These are phyloP conservation scores for Morinoia aosen DNA, from an alignment of 2,888 invertebrate genomes.

Conservation along the genomic window DNA sequence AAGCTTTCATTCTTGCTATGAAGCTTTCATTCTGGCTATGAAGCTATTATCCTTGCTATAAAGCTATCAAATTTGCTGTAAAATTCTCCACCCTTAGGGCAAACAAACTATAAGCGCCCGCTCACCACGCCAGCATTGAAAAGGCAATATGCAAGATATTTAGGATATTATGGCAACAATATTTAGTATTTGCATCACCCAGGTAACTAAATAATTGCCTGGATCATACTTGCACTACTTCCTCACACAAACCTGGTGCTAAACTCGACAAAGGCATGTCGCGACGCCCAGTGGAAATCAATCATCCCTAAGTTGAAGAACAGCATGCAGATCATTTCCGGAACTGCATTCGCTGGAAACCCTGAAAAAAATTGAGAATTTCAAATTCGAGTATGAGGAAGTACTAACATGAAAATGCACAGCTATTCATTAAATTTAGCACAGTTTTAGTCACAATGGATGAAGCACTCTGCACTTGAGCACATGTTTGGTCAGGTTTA, in stretches of 20 bases:
- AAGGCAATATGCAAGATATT: too few species aligned
- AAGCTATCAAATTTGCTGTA: too few species aligned
- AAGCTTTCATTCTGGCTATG: too few species aligned
- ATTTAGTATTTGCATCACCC: too few species aligned
- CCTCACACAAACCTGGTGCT: background rate
- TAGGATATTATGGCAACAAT: too few species aligned
- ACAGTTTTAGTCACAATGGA: background rate
- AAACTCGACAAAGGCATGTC: conserved; percentile 29
- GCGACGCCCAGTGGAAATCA: background rate
- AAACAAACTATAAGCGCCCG: too few species aligned
- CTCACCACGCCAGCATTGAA: too few species aligned
- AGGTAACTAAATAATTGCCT: too few species aligned
- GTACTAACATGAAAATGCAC: background rate
- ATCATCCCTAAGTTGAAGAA: conserved; percentile 52
- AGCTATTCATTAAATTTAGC: background rate
- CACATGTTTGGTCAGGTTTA: background rate
- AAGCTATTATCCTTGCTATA: too few species aligned
- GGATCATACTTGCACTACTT: too few species aligned
- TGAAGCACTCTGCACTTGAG: background rate
- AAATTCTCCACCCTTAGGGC: too few species aligned
- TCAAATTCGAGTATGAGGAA: background rate
- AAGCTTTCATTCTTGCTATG: too few species aligned
- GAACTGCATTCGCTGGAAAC: background rate
- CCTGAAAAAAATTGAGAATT: conserved; percentile 25
- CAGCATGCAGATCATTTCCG: background rate